phyloP scores from a whole-genome alignment of 2,797 vertebrate genomes.

The Coendou prehensilis region DNA sequence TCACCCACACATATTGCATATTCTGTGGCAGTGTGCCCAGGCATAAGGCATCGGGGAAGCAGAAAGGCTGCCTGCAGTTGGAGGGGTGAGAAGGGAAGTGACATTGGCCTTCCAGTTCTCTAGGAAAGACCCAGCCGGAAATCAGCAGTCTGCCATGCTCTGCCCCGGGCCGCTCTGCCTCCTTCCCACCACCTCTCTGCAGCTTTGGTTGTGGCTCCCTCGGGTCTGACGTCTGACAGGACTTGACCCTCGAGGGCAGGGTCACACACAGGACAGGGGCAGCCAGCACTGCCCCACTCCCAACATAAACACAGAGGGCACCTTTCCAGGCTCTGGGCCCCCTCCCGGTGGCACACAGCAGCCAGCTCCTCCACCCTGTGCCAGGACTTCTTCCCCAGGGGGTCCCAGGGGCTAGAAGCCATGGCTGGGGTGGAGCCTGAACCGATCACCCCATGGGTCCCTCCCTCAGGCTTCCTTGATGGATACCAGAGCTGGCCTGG shows the following conservation, averaged over 20 bases:
- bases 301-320: constrained; percentile 68
- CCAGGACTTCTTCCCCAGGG: neutral
- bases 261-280: constrained; percentile 81
- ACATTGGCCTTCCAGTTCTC: constrained; percentile 60
- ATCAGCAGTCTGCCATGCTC: constrained; percentile 9
- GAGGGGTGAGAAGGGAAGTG: constrained; percentile 40
- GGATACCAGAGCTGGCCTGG: neutral
- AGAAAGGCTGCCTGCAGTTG: constrained; percentile 84
- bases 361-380: constrained; percentile 13
- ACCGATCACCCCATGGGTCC: neutral
- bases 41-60: constrained; percentile 87
- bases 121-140: constrained; percentile 44
- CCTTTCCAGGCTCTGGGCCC: neutral
- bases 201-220: constrained; percentile 85
- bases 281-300: constrained; percentile 27
- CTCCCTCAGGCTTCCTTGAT: neutral
- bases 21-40: constrained; percentile 87
- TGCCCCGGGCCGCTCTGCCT: neutral
- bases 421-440: neutral
- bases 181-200: constrained; percentile 73
- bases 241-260: constrained; percentile 83
- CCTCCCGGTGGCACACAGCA: constrained; percentile 1
- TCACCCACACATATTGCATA: constrained; percentile 86
- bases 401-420: neutral
- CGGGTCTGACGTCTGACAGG: constrained; percentile 78